Evolutionary conservation across 2,797 vertebrate genomes (phyloP).

Genomic region (Rhadinocentrus ornatus): DNA sequence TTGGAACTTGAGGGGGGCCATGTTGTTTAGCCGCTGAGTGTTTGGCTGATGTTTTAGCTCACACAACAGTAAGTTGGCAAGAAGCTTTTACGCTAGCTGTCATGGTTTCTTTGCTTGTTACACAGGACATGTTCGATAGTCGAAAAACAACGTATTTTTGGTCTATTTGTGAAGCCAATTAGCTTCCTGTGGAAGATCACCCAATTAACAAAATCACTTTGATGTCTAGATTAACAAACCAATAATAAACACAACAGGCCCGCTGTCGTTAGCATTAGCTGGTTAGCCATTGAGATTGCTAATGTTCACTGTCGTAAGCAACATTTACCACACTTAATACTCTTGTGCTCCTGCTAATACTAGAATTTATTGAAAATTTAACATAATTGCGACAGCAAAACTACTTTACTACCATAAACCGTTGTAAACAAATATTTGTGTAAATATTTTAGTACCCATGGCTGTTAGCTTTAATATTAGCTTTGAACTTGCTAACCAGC

Average conservation of each 20-base stretch:
- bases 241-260: constrained; percentile 77
- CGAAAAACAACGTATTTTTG: fast-evolving
- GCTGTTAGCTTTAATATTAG: constrained; percentile 37
- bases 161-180: fast-evolving
- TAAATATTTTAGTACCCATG: not conserved
- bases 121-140: not conserved
- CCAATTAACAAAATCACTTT: constrained; percentile 25
- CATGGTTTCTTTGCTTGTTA: constrained; percentile 5
- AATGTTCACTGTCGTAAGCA: constrained; percentile 15
- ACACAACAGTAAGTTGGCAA: constrained; percentile 64
- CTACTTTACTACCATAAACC: fast-evolving
- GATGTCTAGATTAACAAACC: constrained; percentile 42
- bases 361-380: fast-evolving
- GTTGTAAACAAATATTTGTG: not conserved
- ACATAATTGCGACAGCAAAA: fast-evolving
- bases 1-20: constrained; percentile 84
- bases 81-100: constrained; percentile 45
- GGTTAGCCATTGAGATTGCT: constrained; percentile 39
- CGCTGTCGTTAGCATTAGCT: constrained; percentile 56
- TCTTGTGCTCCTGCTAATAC: fast-evolving
- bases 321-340: not conserved
- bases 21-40: constrained; percentile 81
- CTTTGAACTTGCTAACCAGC: constrained; percentile 26
- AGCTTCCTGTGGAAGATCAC: not conserved
- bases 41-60: constrained; percentile 72